Base-by-base conservation (phyloP, 2,113 vertebrate species). In the Machaerirhynchus nigripectus region DNA sequence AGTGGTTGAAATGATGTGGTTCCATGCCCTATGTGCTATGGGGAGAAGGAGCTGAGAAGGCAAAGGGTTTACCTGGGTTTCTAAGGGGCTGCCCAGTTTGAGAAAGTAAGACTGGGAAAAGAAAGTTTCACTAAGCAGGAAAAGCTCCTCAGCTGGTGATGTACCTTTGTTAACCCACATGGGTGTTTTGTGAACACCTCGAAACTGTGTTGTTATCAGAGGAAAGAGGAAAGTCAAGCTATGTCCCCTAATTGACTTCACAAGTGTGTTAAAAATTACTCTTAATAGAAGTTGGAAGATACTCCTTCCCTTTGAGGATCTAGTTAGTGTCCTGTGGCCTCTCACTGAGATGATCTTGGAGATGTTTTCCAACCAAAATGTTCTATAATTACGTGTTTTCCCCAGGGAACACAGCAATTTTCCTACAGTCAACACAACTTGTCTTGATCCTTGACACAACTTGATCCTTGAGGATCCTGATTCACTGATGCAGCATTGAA, bases 11-110 rank as follows among this genome's bases (percentile, higher is more conserved):
- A 33, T 52, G 11, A 10, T 19, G 13, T 2, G 4, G 4, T 31
- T 8, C 14, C 0, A 0, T 33, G 15, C 3, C 4, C 15, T 35
- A 3, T 22, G 13, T 30, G 13, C 6, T 22, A 3, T 10, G 11
- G 3, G 84, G 44, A 37, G 65, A 50, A 31, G n/a, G 30, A 31
- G 5, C 4, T 71, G 46, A 75, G 67, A 75, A 39, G 33, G 44
- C 78, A 21, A 33, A n/a, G 63, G 42, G 18, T 23, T 77, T 93
- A 83, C 47, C 60, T 68, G 71, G 31, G 18, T 37, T 71, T 90
- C 63, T 69, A 90, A 95, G 86, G 79, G 76, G n/a, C 15, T 88
- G 24, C 30, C 50, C 61, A 91, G 63, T 85, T 82, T 76, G 96
- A 52, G 53, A 82, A 86, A 55, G 86, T n/a, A 56, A 37, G 27